phyloP scores from a whole-genome alignment of 2,797 vertebrate species.

The Acestrorhynchus altus region DNA sequence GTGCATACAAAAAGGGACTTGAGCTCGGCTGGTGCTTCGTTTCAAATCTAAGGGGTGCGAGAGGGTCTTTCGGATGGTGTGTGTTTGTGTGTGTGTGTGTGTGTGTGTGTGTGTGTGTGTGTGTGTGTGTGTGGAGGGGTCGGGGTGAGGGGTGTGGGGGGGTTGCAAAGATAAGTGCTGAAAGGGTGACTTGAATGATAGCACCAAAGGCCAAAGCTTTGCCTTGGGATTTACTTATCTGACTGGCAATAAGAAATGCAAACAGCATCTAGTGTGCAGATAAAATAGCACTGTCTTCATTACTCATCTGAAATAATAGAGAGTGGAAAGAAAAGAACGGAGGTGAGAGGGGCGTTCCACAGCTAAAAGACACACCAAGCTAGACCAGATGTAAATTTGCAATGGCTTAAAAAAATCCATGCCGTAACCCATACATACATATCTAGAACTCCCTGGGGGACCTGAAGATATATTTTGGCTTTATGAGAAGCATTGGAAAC shows the following conservation, averaged over 20 bases:
- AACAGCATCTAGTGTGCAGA: conserved; percentile 56
- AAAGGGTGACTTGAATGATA: conserved; percentile 65
- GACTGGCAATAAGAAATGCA: conserved; percentile 60
- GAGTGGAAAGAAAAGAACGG: conserved; percentile 31
- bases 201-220: conserved; percentile 62
- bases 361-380: conserved; percentile 13
- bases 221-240: conserved; percentile 63
- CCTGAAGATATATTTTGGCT: background rate
- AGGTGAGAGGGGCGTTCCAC: conserved; percentile 26
- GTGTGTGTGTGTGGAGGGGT: conserved; percentile 22
- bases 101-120: conserved; percentile 13
- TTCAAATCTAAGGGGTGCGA: conserved; percentile 54
- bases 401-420: background rate
- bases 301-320: conserved; percentile 55
- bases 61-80: conserved; percentile 24
- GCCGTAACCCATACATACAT: background rate
- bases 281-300: conserved; percentile 61
- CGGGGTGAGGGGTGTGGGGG: conserved; percentile 20
- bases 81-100: conserved; percentile 28
- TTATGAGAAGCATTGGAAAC: background rate
- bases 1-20: conserved; percentile 59
- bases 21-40: conserved; percentile 55
- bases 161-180: conserved; percentile 62
- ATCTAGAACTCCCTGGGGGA: background rate
- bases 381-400: background rate